phyloP scores from a whole-genome alignment of 2,113 vertebrate genomes.

The Smithornis capensis region DNA sequence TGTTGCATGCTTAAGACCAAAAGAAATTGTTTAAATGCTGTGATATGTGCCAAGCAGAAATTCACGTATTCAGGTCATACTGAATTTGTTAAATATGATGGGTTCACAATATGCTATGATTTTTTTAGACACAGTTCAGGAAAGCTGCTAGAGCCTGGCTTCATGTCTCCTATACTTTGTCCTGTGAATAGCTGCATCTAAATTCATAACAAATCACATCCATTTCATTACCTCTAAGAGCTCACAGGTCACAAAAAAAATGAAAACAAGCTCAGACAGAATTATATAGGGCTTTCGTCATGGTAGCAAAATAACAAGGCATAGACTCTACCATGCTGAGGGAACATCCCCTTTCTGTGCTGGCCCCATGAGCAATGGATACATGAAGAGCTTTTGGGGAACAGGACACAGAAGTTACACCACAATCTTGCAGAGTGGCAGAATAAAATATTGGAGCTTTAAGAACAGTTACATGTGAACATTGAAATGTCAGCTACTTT shows the following conservation, averaged over 20 bases:
- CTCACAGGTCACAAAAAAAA: background rate
- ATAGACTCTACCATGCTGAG: background rate
- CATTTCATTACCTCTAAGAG: background rate
- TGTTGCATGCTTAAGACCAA: background rate
- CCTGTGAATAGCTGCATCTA: background rate
- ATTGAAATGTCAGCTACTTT: conserved; percentile 1
- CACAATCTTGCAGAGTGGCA: background rate
- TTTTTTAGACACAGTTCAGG: background rate
- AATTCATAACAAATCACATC: background rate
- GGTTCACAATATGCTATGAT: background rate
- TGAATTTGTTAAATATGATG: background rate
- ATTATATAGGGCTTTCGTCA: background rate
- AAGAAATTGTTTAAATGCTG: background rate
- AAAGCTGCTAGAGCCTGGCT: background rate
- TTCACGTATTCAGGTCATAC: background rate
- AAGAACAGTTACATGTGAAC: background rate
- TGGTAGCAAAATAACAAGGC: background rate
- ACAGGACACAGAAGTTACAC: background rate
- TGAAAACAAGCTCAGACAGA: background rate
- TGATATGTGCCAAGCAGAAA: background rate
- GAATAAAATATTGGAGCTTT: background rate
- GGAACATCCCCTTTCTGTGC: background rate
- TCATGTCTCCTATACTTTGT: background rate
- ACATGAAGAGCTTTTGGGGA: background rate
- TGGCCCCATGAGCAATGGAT: background rate